Evolutionary conservation across 2,797 vertebrate species (phyloP).

Genomic region (Xenopus petersii): DNA sequence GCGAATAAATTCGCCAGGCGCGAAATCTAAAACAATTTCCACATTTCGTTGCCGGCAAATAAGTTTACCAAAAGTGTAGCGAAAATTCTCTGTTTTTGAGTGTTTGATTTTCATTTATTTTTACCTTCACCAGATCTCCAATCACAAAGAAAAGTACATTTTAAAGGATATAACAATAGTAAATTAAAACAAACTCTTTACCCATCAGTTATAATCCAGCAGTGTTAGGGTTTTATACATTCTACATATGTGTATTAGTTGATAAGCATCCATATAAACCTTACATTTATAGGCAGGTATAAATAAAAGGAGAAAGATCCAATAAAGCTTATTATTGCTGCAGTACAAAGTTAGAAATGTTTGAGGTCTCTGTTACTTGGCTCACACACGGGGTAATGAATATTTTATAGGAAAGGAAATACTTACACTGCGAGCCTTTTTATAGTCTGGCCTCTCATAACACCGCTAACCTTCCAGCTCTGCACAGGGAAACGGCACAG

Average conservation of each 20-base stretch:
- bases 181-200: not conserved
- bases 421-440: constrained; percentile 90
- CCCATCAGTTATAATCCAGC: constrained; percentile 17
- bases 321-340: constrained; percentile 70
- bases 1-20: too few species aligned
- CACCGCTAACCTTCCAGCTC: constrained; percentile 73
- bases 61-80: too few species aligned
- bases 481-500: constrained; percentile 17
- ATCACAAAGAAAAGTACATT: not conserved
- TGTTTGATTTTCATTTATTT: too few species aligned
- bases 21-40: too few species aligned
- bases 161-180: not conserved
- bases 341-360: constrained; percentile 83
- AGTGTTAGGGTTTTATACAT: constrained; percentile 15
- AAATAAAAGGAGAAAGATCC: constrained; percentile 65
- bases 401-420: constrained; percentile 98
- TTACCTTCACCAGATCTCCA: not conserved
- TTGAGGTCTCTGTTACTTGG: constrained; percentile 89
- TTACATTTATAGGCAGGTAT: constrained; percentile 51
- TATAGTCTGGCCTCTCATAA: constrained; percentile 77
- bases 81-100: too few species aligned
- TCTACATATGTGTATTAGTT: constrained; percentile 15
- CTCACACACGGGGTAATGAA: constrained; percentile 85
- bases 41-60: too few species aligned
- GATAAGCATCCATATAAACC: constrained; percentile 34